A percentile compares a stretch with the other conserved stretches of the same genome.
Evolutionary conservation across 2,113 vertebrate species (phyloP).

Genomic region (Sinocyclocheilus anshuiensis): DNA sequence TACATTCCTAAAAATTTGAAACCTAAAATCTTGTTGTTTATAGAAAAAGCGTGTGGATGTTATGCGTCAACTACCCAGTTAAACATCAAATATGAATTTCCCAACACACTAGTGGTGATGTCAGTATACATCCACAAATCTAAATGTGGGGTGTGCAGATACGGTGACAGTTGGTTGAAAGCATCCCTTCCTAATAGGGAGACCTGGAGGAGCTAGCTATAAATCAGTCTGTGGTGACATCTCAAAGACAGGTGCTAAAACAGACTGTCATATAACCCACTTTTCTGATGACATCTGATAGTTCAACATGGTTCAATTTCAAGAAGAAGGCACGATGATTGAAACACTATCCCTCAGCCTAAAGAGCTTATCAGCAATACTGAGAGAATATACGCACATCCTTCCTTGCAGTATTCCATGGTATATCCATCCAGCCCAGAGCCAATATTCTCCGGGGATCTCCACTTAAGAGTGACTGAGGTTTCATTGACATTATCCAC

Average conservation of each 20-base stretch:
- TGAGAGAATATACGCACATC: slow-evolving; percentile 77
- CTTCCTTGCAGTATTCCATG: slow-evolving; percentile 85
- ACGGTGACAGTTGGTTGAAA: slow-evolving; percentile 65
- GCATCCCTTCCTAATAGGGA: slow-evolving; percentile 67
- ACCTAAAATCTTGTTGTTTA: background rate
- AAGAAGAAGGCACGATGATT: slow-evolving; percentile 19
- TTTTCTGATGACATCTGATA: slow-evolving; percentile 36
- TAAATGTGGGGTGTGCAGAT: slow-evolving; percentile 71
- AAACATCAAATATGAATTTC: background rate
- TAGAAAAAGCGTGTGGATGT: background rate
- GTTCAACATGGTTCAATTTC: slow-evolving; percentile 30
- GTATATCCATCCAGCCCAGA: slow-evolving; percentile 82
- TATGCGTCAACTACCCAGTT: background rate
- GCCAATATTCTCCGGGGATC: slow-evolving; percentile 76
- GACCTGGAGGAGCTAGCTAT: slow-evolving; percentile 47
- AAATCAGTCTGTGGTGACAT: slow-evolving; percentile 69
- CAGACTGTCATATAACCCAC: slow-evolving; percentile 31
- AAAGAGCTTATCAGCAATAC: slow-evolving; percentile 24
- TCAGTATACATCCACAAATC: slow-evolving; percentile 62
- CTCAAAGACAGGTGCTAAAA: slow-evolving; percentile 70
- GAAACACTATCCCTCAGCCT: slow-evolving; percentile 3
- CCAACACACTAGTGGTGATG: slow-evolving; percentile 30
- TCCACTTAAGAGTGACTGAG: slow-evolving; percentile 85
- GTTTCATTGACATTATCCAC: slow-evolving; percentile 84
- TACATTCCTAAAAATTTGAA: background rate